Evolutionary conservation across 2,888 invertebrate species (phyloP).

Genomic region (Erebia ligea): DNA sequence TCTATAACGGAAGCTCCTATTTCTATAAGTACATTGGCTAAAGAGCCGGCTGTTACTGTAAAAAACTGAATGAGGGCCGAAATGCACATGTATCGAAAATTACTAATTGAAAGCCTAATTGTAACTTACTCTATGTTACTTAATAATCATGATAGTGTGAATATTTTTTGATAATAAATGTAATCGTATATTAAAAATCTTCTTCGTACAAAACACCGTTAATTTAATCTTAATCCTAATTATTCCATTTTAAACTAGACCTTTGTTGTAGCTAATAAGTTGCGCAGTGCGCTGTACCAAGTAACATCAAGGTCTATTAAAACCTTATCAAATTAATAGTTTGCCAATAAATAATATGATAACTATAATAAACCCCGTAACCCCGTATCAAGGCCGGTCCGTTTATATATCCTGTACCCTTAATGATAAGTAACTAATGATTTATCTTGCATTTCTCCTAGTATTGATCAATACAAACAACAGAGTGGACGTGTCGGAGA

Average conservation of each 20-base stretch:
- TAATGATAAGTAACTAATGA: slow-evolving; percentile 7
- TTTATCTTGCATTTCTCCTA: slow-evolving; percentile 17
- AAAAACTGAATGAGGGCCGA: neutral
- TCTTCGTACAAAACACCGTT: too few species aligned
- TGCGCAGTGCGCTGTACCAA: neutral
- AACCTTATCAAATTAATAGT: slow-evolving; percentile 1
- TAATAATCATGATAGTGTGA: too few species aligned
- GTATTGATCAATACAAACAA: slow-evolving; percentile 12
- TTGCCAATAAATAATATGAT: slow-evolving; percentile 4
- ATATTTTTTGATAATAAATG: too few species aligned
- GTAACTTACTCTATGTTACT: too few species aligned
- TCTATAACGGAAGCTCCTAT: neutral
- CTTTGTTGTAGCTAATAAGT: too few species aligned
- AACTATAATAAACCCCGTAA: slow-evolving; percentile 7
- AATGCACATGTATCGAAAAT: neutral
- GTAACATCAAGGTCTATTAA: neutral
- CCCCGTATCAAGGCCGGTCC: slow-evolving; percentile 12
- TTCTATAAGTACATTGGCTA: neutral
- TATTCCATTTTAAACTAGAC: neutral
- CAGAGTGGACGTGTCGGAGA: slow-evolving; percentile 17
- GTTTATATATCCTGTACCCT: slow-evolving; percentile 1
- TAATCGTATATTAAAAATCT: too few species aligned
- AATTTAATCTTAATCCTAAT: too few species aligned
- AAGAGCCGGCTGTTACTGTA: neutral
- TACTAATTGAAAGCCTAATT: too few species aligned